These are phyloP conservation scores for Chrysomela aeneicollis DNA, from an alignment of 2,888 invertebrate genomes.

Conservation along the genomic window DNA sequence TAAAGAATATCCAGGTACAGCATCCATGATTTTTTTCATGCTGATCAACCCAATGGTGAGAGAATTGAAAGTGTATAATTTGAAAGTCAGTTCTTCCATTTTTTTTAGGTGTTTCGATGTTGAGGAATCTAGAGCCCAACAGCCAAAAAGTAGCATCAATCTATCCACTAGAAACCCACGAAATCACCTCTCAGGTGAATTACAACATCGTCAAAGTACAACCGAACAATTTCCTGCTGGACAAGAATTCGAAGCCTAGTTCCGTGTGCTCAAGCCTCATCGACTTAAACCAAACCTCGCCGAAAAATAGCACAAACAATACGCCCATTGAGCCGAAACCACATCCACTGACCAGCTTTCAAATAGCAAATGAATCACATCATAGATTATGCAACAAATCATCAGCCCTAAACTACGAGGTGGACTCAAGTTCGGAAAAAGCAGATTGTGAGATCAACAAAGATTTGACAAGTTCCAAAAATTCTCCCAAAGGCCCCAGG, in stretches of 20 bases:
- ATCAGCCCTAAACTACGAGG: conserved; percentile 42
- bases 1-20: too few species aligned
- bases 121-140: conserved; percentile 46
- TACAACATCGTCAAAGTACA: conserved; percentile 56
- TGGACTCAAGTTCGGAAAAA: conserved; percentile 40
- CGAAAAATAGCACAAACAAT: conserved; percentile 27
- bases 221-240: conserved; percentile 57
- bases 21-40: too few species aligned
- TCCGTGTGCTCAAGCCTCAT: conserved; percentile 38
- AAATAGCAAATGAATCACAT: conserved; percentile 33
- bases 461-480: conserved; percentile 45
- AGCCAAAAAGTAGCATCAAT: conserved; percentile 34
- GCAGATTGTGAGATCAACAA: conserved; percentile 40
- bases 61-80: too few species aligned
- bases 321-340: conserved; percentile 18
- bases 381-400: conserved; percentile 48
- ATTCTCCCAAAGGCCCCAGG: conserved; percentile 67
- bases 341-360: conserved; percentile 30
- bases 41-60: too few species aligned
- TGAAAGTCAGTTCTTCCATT: too few species aligned
- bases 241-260: conserved; percentile 40
- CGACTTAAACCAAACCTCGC: conserved; percentile 30
- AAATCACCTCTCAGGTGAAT: conserved; percentile 31
- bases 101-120: conserved; percentile 47
- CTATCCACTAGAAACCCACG: conserved; percentile 24